Conservation (phyloP, 2,113 vertebrate species). For the Panthera uncia region DNA sequence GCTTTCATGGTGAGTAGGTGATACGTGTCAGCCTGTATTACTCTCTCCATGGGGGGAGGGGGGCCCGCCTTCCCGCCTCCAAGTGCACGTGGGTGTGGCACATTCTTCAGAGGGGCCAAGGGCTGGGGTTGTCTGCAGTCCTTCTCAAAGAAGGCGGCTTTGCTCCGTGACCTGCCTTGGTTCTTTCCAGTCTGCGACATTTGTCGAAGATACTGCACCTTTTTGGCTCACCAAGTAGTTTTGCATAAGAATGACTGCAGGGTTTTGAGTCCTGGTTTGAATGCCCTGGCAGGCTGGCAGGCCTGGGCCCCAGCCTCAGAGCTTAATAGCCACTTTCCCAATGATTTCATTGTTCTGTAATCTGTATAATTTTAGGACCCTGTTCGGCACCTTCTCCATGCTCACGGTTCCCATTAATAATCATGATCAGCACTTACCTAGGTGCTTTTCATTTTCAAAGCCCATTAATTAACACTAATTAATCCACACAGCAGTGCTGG, state of each 20-base stretch:
- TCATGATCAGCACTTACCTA: conserved; percentile 80
- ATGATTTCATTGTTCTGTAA: conserved; percentile 69
- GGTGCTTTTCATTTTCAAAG: conserved; percentile 80
- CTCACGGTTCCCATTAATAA: conserved; percentile 74
- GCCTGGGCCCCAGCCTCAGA: neutral
- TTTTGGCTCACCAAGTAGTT: neutral
- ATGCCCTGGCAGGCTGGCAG: conserved; percentile 60
- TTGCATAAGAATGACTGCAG: neutral
- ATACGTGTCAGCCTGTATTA: fast-evolving
- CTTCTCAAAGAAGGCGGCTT: neutral
- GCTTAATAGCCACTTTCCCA: conserved; percentile 59
- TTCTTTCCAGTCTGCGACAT: neutral
- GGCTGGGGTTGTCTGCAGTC: fast-evolving
- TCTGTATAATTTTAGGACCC: conserved; percentile 77
- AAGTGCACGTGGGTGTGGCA: fast-evolving
- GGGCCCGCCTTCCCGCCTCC: neutral
- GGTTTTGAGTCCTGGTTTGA: conserved; percentile 37
- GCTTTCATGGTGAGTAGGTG: neutral
- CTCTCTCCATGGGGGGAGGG: fast-evolving
- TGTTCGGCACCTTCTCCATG: conserved; percentile 60
- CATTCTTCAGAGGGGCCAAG: neutral
- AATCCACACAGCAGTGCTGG: conserved; percentile 77
- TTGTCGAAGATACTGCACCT: neutral
- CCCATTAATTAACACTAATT: conserved; percentile 83
- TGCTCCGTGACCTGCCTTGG: neutral